Conservation (phyloP, 2,888 invertebrate genomes). For the Polymixis lichenea region DNA sequence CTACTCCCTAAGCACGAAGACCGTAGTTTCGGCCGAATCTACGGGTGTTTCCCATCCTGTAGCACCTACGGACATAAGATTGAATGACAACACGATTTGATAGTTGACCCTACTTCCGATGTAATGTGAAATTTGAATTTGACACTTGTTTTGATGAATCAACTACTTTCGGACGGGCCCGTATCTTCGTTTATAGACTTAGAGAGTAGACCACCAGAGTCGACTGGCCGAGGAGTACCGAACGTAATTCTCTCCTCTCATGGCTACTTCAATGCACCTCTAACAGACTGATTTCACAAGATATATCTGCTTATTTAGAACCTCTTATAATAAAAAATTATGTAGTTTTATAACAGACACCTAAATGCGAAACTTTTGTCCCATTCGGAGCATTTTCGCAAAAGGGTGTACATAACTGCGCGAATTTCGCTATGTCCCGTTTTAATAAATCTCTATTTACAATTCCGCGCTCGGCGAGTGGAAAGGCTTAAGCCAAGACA, state of each 20-base stretch:
- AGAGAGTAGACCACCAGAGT: background rate
- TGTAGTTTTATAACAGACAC: constrained; percentile 55
- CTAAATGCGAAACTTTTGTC: constrained; percentile 73
- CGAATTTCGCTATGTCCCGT: constrained; percentile 84
- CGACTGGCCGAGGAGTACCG: background rate
- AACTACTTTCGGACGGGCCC: too few relatives aligned
- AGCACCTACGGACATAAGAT: too few relatives aligned
- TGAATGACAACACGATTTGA: too few relatives aligned
- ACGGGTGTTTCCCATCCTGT: too few relatives aligned
- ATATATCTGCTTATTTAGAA: constrained; percentile 15
- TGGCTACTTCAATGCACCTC: background rate
- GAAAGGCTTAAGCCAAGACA: constrained; percentile 89
- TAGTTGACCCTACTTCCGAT: too few relatives aligned
- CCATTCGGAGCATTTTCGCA: constrained; percentile 73
- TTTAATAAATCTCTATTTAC: constrained; percentile 90
- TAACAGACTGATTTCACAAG: constrained; percentile 11
- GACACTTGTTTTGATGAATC: too few relatives aligned
- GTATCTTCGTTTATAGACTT: background rate
- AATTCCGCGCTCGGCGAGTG: constrained; percentile 85
- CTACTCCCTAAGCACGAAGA: background rate
- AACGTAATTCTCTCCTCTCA: too few relatives aligned
- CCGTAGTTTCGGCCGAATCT: too few relatives aligned
- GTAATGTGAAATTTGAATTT: too few relatives aligned
- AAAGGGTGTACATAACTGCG: constrained; percentile 78
- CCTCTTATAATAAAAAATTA: constrained; percentile 44